These are phyloP conservation scores for Periophthalmodon schlosseri DNA, from an alignment of 2,113 vertebrate genomes.

Conservation along the genomic window DNA sequence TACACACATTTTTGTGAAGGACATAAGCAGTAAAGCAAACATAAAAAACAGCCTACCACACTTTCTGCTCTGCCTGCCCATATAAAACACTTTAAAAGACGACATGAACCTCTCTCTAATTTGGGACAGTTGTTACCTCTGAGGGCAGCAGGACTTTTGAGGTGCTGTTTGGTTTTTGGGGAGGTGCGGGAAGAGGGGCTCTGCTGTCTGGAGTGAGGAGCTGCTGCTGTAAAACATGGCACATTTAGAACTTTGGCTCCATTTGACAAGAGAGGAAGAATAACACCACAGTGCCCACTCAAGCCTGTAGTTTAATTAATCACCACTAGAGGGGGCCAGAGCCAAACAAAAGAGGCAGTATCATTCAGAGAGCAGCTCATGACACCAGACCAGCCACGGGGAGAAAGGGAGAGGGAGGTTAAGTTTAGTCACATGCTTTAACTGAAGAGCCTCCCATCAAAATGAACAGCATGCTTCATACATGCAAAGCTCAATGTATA, in stretches of 20 bases:
- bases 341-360: slow-evolving; percentile 17
- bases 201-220: slow-evolving; percentile 87
- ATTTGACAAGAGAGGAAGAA: not conserved
- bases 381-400: slow-evolving; percentile 15
- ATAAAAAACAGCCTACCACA: not conserved
- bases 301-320: slow-evolving; percentile 14
- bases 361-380: slow-evolving; percentile 19
- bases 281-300: not conserved
- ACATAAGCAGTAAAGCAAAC: not conserved
- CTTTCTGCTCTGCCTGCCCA: not conserved
- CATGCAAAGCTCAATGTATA: too few relatives aligned
- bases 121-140: slow-evolving; percentile 85
- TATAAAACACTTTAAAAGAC: not conserved
- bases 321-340: slow-evolving; percentile 57
- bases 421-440: slow-evolving; percentile 47
- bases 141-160: slow-evolving; percentile 89
- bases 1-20: not conserved
- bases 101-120: slow-evolving; percentile 23
- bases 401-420: slow-evolving; percentile 21
- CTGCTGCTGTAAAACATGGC: slow-evolving; percentile 92
- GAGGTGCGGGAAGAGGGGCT: slow-evolving; percentile 84
- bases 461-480: not conserved
- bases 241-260: slow-evolving; percentile 65
- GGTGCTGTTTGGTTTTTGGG: slow-evolving; percentile 97
- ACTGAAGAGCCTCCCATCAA: slow-evolving; percentile 18